A percentile compares a stretch with the other conserved stretches of the same genome.
Evolutionary conservation across 2,113 vertebrate genomes (phyloP).

Genomic region (Brachionichthys hirsutus): DNA sequence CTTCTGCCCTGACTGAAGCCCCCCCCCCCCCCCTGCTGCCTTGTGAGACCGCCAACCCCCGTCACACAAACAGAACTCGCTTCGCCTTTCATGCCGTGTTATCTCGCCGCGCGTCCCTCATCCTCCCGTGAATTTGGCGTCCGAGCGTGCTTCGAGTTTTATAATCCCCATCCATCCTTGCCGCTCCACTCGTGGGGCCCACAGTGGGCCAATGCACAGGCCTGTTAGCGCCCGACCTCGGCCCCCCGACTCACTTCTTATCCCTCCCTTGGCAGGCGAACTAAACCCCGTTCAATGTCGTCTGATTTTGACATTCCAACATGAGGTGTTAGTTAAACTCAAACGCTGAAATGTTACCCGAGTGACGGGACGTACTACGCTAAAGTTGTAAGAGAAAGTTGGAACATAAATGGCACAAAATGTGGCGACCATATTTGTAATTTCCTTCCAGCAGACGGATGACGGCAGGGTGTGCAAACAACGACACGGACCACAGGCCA

Average conservation of each 20-base stretch:
- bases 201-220: slow-evolving; percentile 23
- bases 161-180: slow-evolving; percentile 32
- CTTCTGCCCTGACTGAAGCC: slow-evolving; percentile 65
- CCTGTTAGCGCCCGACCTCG: slow-evolving; percentile 34
- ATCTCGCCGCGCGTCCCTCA: slow-evolving; percentile 30
- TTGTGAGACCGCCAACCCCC: slow-evolving; percentile 56
- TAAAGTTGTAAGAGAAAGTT: slow-evolving; percentile 35
- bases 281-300: slow-evolving; percentile 43
- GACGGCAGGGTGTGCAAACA: slow-evolving; percentile 33
- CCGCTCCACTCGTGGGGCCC: slow-evolving; percentile 11
- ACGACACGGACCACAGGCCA: slow-evolving; percentile 49
- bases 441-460: slow-evolving; percentile 21
- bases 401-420: slow-evolving; percentile 54
- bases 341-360: slow-evolving; percentile 25
- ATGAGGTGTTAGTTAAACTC: slow-evolving; percentile 26
- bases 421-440: slow-evolving; percentile 53
- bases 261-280: slow-evolving; percentile 40
- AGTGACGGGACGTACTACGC: slow-evolving; percentile 54
- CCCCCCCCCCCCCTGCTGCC: slow-evolving; percentile 45
- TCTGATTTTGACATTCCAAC: slow-evolving; percentile 37
- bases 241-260: slow-evolving; percentile 33
- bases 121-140: slow-evolving; percentile 14
- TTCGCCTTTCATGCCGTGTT: slow-evolving; percentile 35
- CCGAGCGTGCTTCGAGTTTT: slow-evolving; percentile 15
- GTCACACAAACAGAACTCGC: slow-evolving; percentile 37